Evolutionary conservation across 2,888 invertebrate genomes (phyloP).

Genomic region (Resseliella maxima): DNA sequence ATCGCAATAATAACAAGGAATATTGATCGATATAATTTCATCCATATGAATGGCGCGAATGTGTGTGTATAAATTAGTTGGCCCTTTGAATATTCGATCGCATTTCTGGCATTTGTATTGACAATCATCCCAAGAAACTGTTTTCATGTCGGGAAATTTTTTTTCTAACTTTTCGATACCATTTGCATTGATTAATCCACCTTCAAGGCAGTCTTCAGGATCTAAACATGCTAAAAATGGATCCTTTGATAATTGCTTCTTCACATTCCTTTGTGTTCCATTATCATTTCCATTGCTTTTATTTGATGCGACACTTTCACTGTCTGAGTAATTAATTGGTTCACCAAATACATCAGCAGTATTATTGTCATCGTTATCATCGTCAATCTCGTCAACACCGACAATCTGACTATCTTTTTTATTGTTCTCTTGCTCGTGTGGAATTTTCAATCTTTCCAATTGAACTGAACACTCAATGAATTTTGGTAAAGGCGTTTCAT

Average conservation of each 20-base stretch:
- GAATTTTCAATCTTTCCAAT: background rate
- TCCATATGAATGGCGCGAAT: background rate
- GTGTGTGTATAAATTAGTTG: background rate
- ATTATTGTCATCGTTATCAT: no score
- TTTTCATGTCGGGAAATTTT: background rate
- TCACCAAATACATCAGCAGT: background rate
- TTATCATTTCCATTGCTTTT: background rate
- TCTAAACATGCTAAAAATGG: background rate
- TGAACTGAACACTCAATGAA: background rate
- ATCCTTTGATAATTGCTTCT: background rate
- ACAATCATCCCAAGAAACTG: background rate
- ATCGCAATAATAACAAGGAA: background rate
- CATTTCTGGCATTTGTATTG: conserved; percentile 10
- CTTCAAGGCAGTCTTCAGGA: background rate
- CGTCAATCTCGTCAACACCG: background rate
- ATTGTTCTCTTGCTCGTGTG: background rate
- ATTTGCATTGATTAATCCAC: background rate
- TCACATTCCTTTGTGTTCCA: background rate
- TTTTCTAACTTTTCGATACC: background rate
- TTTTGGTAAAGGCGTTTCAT: background rate
- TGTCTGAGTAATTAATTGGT: background rate
- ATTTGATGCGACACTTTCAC: background rate
- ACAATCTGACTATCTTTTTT: background rate
- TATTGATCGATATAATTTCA: background rate
- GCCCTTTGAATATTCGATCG: background rate